Evolutionary conservation across 1,140 invertebrate genomes (phyloP), one percentile per base, ranked within the genome.

Genomic region (Aphidius gifuensis): DNA sequence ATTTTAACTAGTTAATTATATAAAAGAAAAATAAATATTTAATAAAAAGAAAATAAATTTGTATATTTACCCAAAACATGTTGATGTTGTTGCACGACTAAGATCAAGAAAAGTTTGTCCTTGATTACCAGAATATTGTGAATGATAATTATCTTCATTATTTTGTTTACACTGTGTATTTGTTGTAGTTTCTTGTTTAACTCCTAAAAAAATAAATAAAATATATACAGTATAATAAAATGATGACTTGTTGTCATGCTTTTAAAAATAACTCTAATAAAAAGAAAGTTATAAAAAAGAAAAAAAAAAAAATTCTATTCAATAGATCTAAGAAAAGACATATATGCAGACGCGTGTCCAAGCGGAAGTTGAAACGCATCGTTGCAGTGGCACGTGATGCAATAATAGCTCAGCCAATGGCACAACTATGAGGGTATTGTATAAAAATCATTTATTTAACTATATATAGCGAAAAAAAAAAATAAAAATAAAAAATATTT

Each of bases 331-430:
- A 49, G 58, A 49, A 53, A 55, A 55, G 60, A 44, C 39, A 64
- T 66, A 74, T 68, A 73, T 56, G 68, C 61, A 60, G 71, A 65
- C 72, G 69, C 70, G 74, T 75, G 74, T 67, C 71, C 44, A 49
- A 65, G 60, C 73, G 74, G 74, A 75, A 75, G 72, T 63, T 44
- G 69, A 67, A 67, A 69, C 66, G 73, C 71, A 74, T 74, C 69
- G 71, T 67, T 71, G 71, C 70, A 74, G 56, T 64, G 69, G 69
- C 72, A 74, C 71, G 71, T 71, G 73, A 63, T 60, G 53, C 53
- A 51, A 59, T 68, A 67, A 67, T 62, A 63, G 63, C 42, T 56
- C 49, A 38, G 54, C 23, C 23, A 32, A 54, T 54, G 51, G 39
- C 32, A 32, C 42, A 44, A 65, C 61, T 39, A 62, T 60, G 62